Evolutionary conservation across 2,797 vertebrate genomes (phyloP), one percentile per base, ranked within the genome.

Genomic region (Spheniscus humboldti): DNA sequence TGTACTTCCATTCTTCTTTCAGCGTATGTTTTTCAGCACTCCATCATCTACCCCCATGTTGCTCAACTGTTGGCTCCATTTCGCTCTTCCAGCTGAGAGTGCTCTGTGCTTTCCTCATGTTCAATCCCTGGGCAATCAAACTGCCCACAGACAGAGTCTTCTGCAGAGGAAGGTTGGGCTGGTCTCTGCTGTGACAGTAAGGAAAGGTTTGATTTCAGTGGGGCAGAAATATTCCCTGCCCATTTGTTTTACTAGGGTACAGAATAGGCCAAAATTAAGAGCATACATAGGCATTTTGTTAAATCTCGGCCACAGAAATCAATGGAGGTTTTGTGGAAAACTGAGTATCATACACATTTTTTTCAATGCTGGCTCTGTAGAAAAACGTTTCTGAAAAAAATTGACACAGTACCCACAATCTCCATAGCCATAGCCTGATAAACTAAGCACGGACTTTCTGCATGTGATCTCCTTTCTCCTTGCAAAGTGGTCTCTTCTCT

Each of bases 321-420:
- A 73, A 0, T 57, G n/a, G 66, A 68, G 7, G 2, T 79, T 94
- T 87, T 72, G 31, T 81, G 45, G 28, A 53, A 92, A 81, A 64
- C 4, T 39, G 27, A 68, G 4, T 59, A 23, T 35, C 28, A 18
- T 28, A 17, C 8, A 8, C 0, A 2, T 48, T 0, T 39, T 43
- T 74, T 81, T 35, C 15, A 77, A 13, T 31, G 15, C 30, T 77
- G 68, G 5, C 27, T 79, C 27, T 59, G 30, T 59, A 59, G 18
- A 31, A 53, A 53, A 75, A 41, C 2, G 1, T 59, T 78, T 85
- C 41, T 69, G 66, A 72, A 63, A 59, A 81, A 22, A 31, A 8
- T 1, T 50, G 52, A 45, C 28, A 20, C 11, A 37, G 8, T 68
- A 47, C 37, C 28, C 43, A 57, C 27, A 45, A 5, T 11, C n/a